A percentile compares a stretch with the other conserved stretches of the same genome.
Conservation (phyloP, 2,888 invertebrate species). For the Drosophila suboccidentalis region DNA sequence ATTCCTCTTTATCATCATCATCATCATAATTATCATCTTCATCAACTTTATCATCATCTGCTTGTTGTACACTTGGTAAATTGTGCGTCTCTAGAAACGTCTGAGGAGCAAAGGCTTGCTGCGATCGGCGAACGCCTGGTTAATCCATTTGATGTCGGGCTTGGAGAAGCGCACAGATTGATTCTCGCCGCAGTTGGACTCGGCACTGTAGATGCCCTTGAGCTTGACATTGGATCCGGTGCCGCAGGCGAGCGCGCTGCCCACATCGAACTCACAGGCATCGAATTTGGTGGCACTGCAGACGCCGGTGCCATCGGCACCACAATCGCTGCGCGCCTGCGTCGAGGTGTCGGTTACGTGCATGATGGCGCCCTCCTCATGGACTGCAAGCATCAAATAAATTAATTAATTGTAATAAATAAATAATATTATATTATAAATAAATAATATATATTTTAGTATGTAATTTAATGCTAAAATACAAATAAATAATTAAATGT, state of each 20-base stretch:
- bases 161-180: slow-evolving; percentile 87
- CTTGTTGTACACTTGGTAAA: not conserved
- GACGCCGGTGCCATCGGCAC: slow-evolving; percentile 84
- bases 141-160: slow-evolving; percentile 88
- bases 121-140: slow-evolving; percentile 80
- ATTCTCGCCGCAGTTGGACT: slow-evolving; percentile 89
- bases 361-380: slow-evolving; percentile 91
- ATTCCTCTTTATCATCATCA: slow-evolving; percentile 18
- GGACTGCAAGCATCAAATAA: slow-evolving; percentile 87
- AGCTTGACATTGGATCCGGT: slow-evolving; percentile 89
- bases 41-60: slow-evolving; percentile 21
- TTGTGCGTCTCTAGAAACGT: slow-evolving; percentile 62
- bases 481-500: too few relatives aligned
- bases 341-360: slow-evolving; percentile 90
- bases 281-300: slow-evolving; percentile 90
- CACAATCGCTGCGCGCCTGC: slow-evolving; percentile 87
- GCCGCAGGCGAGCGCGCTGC: slow-evolving; percentile 93
- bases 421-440: too few relatives aligned
- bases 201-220: slow-evolving; percentile 92
- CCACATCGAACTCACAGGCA: slow-evolving; percentile 92
- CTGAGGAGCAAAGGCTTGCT: slow-evolving; percentile 78
- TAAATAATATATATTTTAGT: too few relatives aligned
- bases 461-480: too few relatives aligned
- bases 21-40: slow-evolving; percentile 23
- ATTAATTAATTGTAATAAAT: too few relatives aligned